phyloP scores from a whole-genome alignment of 2,797 vertebrate species.

The Stomatorhinus walkeri region DNA sequence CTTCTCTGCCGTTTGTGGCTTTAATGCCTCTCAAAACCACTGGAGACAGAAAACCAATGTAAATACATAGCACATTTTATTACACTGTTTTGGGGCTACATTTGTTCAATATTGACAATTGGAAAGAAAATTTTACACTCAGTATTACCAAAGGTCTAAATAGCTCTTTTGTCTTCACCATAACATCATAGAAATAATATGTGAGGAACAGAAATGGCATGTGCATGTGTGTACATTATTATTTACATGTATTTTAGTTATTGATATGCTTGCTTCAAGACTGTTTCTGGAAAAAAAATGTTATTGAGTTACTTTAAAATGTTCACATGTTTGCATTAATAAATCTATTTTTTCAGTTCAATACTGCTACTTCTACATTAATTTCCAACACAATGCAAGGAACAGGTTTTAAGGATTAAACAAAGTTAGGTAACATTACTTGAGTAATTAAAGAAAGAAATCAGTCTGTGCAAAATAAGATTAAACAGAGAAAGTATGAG shows the following conservation, averaged over 20 bases:
- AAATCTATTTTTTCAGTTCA: not conserved
- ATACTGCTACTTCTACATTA: not conserved
- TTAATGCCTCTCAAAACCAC: constrained; percentile 19
- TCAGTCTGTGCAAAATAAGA: not conserved
- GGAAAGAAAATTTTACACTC: not conserved
- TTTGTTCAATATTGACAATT: not conserved
- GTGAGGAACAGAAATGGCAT: not conserved
- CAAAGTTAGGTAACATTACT: not conserved
- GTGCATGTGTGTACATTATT: not conserved
- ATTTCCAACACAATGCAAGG: not conserved
- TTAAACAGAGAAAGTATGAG: not conserved
- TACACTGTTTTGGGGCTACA: not conserved
- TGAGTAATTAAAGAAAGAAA: not conserved
- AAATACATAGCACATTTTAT: not conserved
- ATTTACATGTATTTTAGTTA: not conserved
- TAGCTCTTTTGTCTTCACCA: not conserved
- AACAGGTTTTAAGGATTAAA: not conserved
- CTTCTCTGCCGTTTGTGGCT: not conserved
- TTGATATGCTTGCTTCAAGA: not conserved
- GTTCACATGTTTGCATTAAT: not conserved
- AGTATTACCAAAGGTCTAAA: not conserved
- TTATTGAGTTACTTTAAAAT: not conserved
- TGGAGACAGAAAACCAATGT: not conserved
- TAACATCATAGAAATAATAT: constrained; percentile 7
- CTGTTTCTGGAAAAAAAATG: constrained; percentile 5